Percentiles rank a stretch among this genome's conserved stretches.
Evolutionary conservation across 2,113 vertebrate species (phyloP).

Genomic region (Nestor notabilis): DNA sequence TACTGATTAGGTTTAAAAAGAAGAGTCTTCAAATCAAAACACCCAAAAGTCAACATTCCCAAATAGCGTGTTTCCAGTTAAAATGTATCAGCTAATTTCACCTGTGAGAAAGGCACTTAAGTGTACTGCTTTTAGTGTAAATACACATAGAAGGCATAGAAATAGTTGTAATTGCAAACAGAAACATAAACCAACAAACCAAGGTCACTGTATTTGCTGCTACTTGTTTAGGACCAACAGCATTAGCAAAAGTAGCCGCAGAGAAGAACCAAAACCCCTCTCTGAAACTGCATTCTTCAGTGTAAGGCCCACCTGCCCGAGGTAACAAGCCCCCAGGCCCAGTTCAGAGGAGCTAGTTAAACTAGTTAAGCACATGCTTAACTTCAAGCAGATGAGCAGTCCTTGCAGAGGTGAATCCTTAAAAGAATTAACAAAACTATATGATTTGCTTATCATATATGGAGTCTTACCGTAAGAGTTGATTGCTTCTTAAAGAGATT

Average conservation of each 20-base stretch:
- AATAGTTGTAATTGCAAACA: slow-evolving; percentile 24
- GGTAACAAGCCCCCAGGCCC: neutral
- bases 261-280: neutral
- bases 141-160: slow-evolving; percentile 32
- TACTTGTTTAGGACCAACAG: neutral
- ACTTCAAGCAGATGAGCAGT: neutral
- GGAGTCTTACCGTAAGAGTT: neutral
- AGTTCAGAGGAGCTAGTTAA: neutral
- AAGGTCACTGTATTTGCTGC: neutral
- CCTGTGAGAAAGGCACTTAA: slow-evolving; percentile 44
- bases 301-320: rapidly evolving
- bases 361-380: neutral
- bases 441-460: slow-evolving; percentile 12
- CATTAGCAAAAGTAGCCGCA: neutral
- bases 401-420: neutral
- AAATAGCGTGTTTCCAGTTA: slow-evolving; percentile 10
- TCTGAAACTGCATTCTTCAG: rapidly evolving
- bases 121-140: slow-evolving; percentile 53
- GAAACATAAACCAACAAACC: neutral
- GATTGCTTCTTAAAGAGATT: slow-evolving; percentile 33
- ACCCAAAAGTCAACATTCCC: neutral
- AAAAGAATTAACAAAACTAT: slow-evolving; percentile 31
- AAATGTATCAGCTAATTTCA: slow-evolving; percentile 15
- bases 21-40: neutral
- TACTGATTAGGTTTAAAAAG: neutral